A percentile compares a stretch with the other conserved stretches of the same genome.
Evolutionary conservation across 1,140 invertebrate genomes (phyloP).

Genomic region (Copidosoma floridanum): DNA sequence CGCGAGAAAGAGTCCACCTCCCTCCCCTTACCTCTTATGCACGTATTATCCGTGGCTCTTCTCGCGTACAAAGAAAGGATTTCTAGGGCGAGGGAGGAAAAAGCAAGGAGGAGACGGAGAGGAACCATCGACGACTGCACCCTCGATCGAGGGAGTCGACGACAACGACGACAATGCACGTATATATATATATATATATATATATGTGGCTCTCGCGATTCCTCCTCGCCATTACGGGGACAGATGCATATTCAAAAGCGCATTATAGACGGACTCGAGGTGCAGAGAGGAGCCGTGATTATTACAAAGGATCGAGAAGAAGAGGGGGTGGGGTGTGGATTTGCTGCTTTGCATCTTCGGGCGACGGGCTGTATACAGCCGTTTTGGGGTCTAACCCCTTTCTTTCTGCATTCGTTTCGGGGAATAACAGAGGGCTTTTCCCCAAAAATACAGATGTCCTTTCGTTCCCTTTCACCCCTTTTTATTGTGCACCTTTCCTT

Average conservation of each 20-base stretch:
- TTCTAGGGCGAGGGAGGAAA: too few species aligned
- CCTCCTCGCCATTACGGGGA: constrained; percentile 3
- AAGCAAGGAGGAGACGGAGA: too few species aligned
- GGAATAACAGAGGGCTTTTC: constrained; percentile 40
- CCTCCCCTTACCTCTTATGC: too few species aligned
- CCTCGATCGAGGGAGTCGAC: too few species aligned
- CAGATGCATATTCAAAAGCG: constrained; percentile 26
- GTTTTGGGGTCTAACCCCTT: constrained; percentile 40
- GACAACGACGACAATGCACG: background rate
- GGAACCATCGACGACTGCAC: too few species aligned
- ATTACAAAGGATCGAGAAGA: constrained; percentile 19
- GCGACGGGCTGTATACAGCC: too few species aligned
- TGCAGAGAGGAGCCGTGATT: background rate
- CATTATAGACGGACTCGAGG: constrained; percentile 19
- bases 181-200: background rate
- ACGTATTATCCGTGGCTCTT: too few species aligned
- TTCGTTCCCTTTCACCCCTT: background rate
- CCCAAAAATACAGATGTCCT: constrained; percentile 46
- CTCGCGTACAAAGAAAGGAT: too few species aligned
- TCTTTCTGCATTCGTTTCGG: constrained; percentile 41
- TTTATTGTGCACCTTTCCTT: too few species aligned
- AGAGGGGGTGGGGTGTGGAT: constrained; percentile 29
- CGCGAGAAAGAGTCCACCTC: too few species aligned
- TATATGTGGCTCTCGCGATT: background rate
- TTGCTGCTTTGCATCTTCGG: constrained; percentile 39